Conservation (phyloP, 2,797 vertebrate species). For the Anolis apletophallus region DNA sequence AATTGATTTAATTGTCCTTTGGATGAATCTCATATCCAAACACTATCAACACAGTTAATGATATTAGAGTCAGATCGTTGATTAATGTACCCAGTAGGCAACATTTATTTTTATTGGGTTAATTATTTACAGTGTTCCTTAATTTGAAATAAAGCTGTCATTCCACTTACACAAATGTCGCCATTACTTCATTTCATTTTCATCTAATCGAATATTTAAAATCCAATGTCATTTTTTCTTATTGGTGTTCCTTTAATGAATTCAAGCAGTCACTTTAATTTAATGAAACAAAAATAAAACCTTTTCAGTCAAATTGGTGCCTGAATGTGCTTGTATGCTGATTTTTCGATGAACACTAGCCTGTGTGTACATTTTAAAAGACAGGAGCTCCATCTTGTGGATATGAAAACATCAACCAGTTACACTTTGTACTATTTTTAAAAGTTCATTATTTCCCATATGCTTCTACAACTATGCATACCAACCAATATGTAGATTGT, state of each 20-base stretch:
- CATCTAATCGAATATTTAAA: constrained; percentile 25
- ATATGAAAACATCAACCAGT: constrained; percentile 15
- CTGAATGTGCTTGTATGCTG: constrained; percentile 9
- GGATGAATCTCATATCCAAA: not conserved
- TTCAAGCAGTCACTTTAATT: constrained; percentile 16
- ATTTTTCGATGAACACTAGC: too few species aligned
- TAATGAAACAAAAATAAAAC: constrained; percentile 6
- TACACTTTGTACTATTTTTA: not conserved
- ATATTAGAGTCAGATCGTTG: constrained; percentile 19
- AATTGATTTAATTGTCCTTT: constrained; percentile 25
- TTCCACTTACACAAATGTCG: constrained; percentile 1
- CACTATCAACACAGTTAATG: not conserved
- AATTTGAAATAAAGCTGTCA: constrained; percentile 27
- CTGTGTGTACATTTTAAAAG: constrained; percentile 60
- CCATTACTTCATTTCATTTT: constrained; percentile 24
- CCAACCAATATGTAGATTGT: not conserved
- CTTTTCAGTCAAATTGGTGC: constrained; percentile 18
- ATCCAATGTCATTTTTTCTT: constrained; percentile 13
- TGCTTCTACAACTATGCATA: not conserved
- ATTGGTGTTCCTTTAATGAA: constrained; percentile 33
- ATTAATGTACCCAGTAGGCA: constrained; percentile 35
- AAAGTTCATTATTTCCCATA: not conserved
- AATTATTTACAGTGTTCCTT: constrained; percentile 32
- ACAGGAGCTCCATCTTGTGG: constrained; percentile 77
- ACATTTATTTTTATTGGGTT: constrained; percentile 38